Base-by-base conservation (phyloP, 1,140 invertebrate species). In the Nebria ingens region DNA sequence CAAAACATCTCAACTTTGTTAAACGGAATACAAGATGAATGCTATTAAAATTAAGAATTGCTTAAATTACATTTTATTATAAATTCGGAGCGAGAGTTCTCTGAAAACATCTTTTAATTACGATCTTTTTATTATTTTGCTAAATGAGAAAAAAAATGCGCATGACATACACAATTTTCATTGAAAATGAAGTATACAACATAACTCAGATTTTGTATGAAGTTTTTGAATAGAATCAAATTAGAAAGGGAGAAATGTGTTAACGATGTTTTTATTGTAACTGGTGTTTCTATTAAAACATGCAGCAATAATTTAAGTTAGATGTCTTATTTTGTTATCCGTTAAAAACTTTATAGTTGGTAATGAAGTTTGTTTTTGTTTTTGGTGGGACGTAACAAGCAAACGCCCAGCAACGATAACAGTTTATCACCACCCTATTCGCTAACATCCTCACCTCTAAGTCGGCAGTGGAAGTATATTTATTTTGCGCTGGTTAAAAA, bases 31-130 rank as follows among this genome's bases (percentile, higher is more conserved):
- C n/a, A n/a, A n/a, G n/a, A n/a, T n/a, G 25, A 6, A 17, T 12
- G 40, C 40, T 45, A 45, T 45, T 45, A 45, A 45, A 45, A 45
- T 45, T 45, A 45, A 45, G 17, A 45, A 29, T 29, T 6, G 4
- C 25, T 13, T 6, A 29, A 29, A 29, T 29, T 29, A 29, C 9
- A 45, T 45, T 45, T 45, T 45, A 45, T 45, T 12, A 45, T 45
- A 45, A 45, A 45, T 17, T 45, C 15, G 17, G 13, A 45, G 40
- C 40, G 40, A 45, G 9, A 45, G 17, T 12, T n/a, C 17, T 6
- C 25, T 6, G 25, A 29, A 29, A 29, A 13, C 13, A 4, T 45
- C 6, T 45, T 45, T 45, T 45, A 45, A 45, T 45, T 45, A 17
- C 6, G 25, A 45, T 17, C 15, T 17, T 9, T 45, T 45, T 17